Evolutionary conservation across 1,140 invertebrate species (phyloP).

Genomic region (Bombyx mori): DNA sequence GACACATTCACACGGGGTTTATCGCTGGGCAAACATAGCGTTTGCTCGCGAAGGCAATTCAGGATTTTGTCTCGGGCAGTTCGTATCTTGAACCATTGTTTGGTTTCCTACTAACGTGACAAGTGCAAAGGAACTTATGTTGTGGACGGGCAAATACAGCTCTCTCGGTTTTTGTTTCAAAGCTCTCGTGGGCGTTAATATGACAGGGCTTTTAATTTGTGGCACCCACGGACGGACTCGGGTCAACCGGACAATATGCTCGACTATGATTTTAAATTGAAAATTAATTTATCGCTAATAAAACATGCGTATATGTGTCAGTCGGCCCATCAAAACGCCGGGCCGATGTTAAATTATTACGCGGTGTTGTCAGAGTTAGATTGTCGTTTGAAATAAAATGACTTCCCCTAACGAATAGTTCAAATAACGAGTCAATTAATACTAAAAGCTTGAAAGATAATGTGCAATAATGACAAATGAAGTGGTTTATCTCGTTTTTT

Average conservation of each 20-base stretch:
- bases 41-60: slow-evolving; percentile 65
- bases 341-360: not conserved
- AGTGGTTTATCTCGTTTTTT: slow-evolving; percentile 5
- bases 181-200: slow-evolving; percentile 21
- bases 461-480: slow-evolving; percentile 10
- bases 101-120: slow-evolving; percentile 62
- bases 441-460: slow-evolving; percentile 10
- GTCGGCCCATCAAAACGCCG: not conserved
- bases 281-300: slow-evolving; percentile 8
- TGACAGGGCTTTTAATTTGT: slow-evolving; percentile 13
- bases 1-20: slow-evolving; percentile 68
- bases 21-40: slow-evolving; percentile 63
- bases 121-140: slow-evolving; percentile 59
- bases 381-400: slow-evolving; percentile 2
- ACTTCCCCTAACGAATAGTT: slow-evolving; percentile 7
- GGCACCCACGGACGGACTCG: slow-evolving; percentile 21
- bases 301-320: not conserved
- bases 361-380: not conserved
- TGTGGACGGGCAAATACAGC: slow-evolving; percentile 47
- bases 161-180: slow-evolving; percentile 36
- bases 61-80: slow-evolving; percentile 48
- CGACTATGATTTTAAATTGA: slow-evolving; percentile 4
- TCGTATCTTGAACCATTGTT: slow-evolving; percentile 35
- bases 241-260: not conserved
- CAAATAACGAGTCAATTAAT: slow-evolving; percentile 7